These are phyloP conservation scores for Eristalinus aeneus DNA, from an alignment of 2,888 invertebrate genomes.

Conservation along the genomic window DNA sequence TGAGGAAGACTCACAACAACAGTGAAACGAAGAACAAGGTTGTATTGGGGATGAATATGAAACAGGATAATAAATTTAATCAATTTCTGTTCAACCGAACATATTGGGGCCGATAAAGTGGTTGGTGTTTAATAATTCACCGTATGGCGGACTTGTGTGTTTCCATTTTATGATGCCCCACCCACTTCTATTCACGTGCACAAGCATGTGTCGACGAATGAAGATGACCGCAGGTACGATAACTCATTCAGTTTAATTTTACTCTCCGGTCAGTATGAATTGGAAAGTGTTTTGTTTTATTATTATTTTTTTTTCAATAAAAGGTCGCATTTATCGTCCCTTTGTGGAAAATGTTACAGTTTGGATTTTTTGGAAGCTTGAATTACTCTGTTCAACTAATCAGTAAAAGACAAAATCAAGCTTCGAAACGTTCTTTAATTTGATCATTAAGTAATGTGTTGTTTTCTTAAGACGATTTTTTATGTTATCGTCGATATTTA, in stretches of 20 bases:
- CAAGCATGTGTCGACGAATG: not conserved
- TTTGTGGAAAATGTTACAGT: too few relatives aligned
- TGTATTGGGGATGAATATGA: conserved; percentile 33
- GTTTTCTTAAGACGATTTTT: too few relatives aligned
- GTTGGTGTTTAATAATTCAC: conserved; percentile 65
- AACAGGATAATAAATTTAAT: conserved; percentile 68
- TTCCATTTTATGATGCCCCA: not conserved
- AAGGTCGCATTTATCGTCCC: too few relatives aligned
- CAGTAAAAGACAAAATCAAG: too few relatives aligned
- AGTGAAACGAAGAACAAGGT: not conserved
- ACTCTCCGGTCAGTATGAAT: conserved; percentile 16
- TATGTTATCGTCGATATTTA: too few relatives aligned
- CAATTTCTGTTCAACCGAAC: conserved; percentile 56
- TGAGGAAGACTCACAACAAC: conserved; percentile 5
- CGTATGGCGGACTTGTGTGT: conserved; percentile 15
- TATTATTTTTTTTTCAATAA: too few relatives aligned
- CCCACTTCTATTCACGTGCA: not conserved
- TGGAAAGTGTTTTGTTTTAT: not conserved
- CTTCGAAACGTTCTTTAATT: too few relatives aligned
- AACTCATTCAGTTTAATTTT: not conserved
- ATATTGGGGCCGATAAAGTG: conserved; percentile 51
- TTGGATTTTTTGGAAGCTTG: too few relatives aligned
- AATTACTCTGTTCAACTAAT: too few relatives aligned
- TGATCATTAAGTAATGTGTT: too few relatives aligned
- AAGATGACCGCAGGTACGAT: not conserved